Evolutionary conservation across 2,888 invertebrate species (phyloP).

Genomic region (Pseudococcus jackbeardsleyi): DNA sequence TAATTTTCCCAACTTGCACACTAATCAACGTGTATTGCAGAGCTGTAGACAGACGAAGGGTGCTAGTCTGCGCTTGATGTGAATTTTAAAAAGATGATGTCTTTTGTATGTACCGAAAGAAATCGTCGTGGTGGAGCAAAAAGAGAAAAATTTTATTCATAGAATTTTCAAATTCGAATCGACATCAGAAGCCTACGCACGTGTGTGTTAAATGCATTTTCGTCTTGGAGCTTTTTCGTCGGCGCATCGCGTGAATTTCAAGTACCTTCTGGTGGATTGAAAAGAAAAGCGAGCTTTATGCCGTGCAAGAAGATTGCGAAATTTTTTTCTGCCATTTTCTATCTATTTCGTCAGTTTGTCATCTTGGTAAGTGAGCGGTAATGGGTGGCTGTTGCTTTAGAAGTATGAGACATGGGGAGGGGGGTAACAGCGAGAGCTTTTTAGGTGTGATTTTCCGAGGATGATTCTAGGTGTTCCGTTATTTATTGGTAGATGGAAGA

Average conservation of each 20-base stretch:
- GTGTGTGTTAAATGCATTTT: slow-evolving; percentile 29
- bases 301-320: neutral
- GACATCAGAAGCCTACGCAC: slow-evolving; percentile 6
- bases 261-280: neutral
- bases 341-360: neutral
- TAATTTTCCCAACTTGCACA: slow-evolving; percentile 17
- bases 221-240: neutral
- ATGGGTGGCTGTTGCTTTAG: slow-evolving; percentile 1
- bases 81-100: slow-evolving; percentile 28
- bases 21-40: neutral
- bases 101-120: neutral
- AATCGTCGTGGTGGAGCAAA: neutral
- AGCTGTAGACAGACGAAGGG: neutral
- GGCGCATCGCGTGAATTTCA: neutral
- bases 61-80: neutral
- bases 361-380: neutral
- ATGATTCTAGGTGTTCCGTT: too few relatives aligned
- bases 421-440: neutral
- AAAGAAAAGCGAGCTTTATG: neutral
- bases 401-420: neutral
- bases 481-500: too few relatives aligned
- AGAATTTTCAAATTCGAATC: slow-evolving; percentile 4
- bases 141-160: neutral
- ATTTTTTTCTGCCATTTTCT: neutral
- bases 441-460: too few relatives aligned